Evolutionary conservation across 2,888 invertebrate species (phyloP).

Genomic region (Torymus texanus): DNA sequence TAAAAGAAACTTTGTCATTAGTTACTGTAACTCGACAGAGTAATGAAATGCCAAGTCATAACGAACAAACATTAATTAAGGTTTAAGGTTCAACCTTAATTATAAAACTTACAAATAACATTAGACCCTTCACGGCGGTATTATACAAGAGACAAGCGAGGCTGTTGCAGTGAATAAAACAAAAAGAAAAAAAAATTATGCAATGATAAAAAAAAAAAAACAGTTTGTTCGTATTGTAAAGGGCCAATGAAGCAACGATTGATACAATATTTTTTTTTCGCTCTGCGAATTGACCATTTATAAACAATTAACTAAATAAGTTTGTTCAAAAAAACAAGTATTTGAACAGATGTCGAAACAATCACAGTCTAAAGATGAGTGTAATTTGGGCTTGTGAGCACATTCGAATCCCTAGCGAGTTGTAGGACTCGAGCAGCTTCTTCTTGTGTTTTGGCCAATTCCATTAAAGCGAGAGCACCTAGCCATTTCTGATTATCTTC

Average conservation of each 20-base stretch:
- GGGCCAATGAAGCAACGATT: slow-evolving; percentile 53
- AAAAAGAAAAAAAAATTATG: slow-evolving; percentile 28
- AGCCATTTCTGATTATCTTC: slow-evolving; percentile 77
- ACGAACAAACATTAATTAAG: slow-evolving; percentile 49
- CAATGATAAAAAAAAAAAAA: slow-evolving; percentile 13
- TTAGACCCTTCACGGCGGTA: slow-evolving; percentile 47
- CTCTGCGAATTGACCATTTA: slow-evolving; percentile 53
- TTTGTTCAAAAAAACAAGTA: slow-evolving; percentile 52
- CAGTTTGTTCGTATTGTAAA: slow-evolving; percentile 32
- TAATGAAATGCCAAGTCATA: slow-evolving; percentile 42
- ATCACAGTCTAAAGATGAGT: slow-evolving; percentile 73
- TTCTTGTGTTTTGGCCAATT: slow-evolving; percentile 76
- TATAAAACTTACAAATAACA: slow-evolving; percentile 55
- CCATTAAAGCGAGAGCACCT: slow-evolving; percentile 80
- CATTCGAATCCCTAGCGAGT: slow-evolving; percentile 61
- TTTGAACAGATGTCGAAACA: slow-evolving; percentile 56
- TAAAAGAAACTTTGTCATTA: slow-evolving; percentile 47
- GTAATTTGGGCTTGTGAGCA: slow-evolving; percentile 64
- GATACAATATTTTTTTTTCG: slow-evolving; percentile 56
- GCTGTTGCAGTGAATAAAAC: slow-evolving; percentile 25
- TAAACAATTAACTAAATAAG: slow-evolving; percentile 55
- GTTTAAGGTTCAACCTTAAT: slow-evolving; percentile 52
- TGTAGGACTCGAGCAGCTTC: slow-evolving; percentile 64
- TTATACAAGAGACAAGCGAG: slow-evolving; percentile 45
- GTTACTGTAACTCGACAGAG: slow-evolving; percentile 39